Conservation (phyloP, 2,113 vertebrate species). For the Cololabis saira region DNA sequence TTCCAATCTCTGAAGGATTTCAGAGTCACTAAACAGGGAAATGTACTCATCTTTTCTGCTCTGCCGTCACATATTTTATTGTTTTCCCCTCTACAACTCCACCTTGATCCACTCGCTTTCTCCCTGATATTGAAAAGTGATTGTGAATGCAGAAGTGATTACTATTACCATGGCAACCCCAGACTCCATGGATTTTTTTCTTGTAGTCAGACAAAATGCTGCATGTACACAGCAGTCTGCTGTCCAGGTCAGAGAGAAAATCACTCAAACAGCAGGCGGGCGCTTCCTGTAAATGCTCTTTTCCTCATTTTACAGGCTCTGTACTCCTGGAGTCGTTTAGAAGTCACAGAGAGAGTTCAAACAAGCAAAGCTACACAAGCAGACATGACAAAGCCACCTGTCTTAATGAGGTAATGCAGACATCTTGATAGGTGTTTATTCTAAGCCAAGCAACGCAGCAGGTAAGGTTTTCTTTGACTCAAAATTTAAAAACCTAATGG, state of each 20-base stretch:
- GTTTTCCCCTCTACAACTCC: conserved; percentile 38
- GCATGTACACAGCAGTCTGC: conserved; percentile 7
- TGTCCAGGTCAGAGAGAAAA: conserved; percentile 45
- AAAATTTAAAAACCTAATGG: too few species aligned
- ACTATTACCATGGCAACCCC: conserved; percentile 85
- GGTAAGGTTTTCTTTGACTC: neutral
- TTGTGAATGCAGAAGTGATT: conserved; percentile 66
- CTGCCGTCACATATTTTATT: conserved; percentile 38
- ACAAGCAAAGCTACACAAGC: neutral
- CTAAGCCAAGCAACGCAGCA: conserved; percentile 20
- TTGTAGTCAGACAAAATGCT: conserved; percentile 51
- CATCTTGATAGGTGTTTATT: neutral
- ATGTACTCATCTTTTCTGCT: conserved; percentile 32
- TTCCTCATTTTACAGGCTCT: neutral
- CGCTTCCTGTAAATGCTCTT: conserved; percentile 17
- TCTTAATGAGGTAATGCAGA: neutral
- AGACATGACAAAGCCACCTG: neutral
- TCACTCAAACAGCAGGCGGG: conserved; percentile 51
- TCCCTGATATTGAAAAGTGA: conserved; percentile 63
- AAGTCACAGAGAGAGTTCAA: conserved; percentile 35
- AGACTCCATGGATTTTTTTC: conserved; percentile 83
- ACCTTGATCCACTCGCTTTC: conserved; percentile 40
- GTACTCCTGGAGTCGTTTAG: conserved; percentile 1
- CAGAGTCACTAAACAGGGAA: conserved; percentile 32
- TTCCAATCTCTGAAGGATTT: conserved; percentile 9